phyloP scores from a whole-genome alignment of 2,888 invertebrate genomes.

The Drosophila subquinaria region DNA sequence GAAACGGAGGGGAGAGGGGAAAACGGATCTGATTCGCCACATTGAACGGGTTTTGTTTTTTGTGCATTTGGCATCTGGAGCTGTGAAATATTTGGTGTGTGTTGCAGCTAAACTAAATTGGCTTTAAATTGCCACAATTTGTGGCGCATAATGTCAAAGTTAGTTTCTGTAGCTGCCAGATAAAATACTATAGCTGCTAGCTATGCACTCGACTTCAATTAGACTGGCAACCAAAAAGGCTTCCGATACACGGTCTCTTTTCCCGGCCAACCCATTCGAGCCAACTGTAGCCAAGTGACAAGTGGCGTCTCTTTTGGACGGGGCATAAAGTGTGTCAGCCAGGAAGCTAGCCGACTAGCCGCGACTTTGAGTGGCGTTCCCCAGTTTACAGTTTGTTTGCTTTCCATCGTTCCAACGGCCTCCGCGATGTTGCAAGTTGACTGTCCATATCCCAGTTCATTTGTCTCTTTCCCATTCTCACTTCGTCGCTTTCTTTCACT shows the following conservation, averaged over 20 bases:
- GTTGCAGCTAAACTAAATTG: constrained; percentile 41
- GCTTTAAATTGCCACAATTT: constrained; percentile 75
- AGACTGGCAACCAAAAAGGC: constrained; percentile 72
- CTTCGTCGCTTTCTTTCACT: background rate
- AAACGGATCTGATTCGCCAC: constrained; percentile 47
- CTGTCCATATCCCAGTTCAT: constrained; percentile 40
- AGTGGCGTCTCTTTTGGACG: constrained; percentile 49
- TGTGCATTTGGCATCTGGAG: constrained; percentile 26
- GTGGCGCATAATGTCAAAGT: constrained; percentile 79
- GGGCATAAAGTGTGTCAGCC: constrained; percentile 64
- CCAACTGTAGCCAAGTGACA: constrained; percentile 22
- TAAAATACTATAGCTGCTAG: constrained; percentile 50
- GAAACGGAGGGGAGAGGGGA: constrained; percentile 6
- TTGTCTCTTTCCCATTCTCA: background rate
- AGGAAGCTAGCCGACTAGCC: constrained; percentile 48
- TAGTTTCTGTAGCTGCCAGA: constrained; percentile 52
- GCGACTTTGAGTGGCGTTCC: constrained; percentile 66
- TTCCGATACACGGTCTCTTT: constrained; percentile 46
- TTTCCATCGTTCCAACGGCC: constrained; percentile 40
- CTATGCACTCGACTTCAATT: constrained; percentile 72
- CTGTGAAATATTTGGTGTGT: constrained; percentile 58
- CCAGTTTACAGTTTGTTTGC: constrained; percentile 65
- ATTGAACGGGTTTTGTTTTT: constrained; percentile 38
- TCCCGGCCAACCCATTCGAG: background rate
- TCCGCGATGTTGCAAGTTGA: constrained; percentile 27